Base-by-base conservation (phyloP, 2,113 vertebrate species). In the Prietella phreatophila region DNA sequence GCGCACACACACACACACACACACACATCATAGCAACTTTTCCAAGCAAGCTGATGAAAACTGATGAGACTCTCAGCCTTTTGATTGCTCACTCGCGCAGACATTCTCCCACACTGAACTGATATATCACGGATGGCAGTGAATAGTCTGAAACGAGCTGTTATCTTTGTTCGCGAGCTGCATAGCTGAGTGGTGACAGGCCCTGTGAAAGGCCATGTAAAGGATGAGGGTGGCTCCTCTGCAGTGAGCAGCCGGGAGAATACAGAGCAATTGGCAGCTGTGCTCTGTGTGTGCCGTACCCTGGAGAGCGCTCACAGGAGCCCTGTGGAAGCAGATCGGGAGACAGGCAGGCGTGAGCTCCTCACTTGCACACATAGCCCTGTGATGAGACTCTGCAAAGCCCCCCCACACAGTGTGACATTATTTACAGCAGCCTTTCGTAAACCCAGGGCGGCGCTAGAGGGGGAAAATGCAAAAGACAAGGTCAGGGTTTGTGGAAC, bases 221-320 rank as follows among this genome's bases (percentile, higher is more conserved):
- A 85, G 87, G 81, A 88, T 83, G 83, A 76, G 82, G 82, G 82
- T 83, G 61, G 82, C 42, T 84, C 42, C 61, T 84, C 82, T 84
- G 82, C 82, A 90, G 78, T 81, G 82, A 84, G 60, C 73, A 85
- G 87, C 84, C 56, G 82, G 83, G 67, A 88, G 84, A 88, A 88
- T 88, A 90, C 85, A 76, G 86, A 89, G 89, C 82, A 86, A 86
- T 79, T 86, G 71, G 82, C 56, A 86, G 85, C 85, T 86, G 67
- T 87, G 80, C 86, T 61, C 75, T 80, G 78, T 87, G 63, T 87
- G 86, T 75, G 84, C 84, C 42, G 42, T 86, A 63, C 63, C 42
- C 85, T 73, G 84, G 81, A 75, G 84, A 81, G 55, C 19, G 85
- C 87, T 88, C 73, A 36, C 42, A 86, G 80, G 81, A 88, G 84